Base-by-base conservation (phyloP, 2,113 vertebrate genomes). In the Lota lota region DNA sequence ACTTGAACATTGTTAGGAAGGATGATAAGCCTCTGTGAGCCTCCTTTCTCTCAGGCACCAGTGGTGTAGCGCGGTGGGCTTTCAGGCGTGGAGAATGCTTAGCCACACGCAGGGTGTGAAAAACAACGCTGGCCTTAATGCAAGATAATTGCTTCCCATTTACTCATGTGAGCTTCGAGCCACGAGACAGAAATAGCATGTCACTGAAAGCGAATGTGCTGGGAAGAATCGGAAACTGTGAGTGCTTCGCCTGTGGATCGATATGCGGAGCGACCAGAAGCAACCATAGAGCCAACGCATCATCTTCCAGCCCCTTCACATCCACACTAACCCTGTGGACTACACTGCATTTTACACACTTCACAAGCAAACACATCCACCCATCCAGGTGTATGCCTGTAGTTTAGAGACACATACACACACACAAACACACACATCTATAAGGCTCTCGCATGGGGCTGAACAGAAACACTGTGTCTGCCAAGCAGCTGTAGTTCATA, bases 141-240 rank as follows among this genome's bases (percentile, higher is more conserved):
- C 89, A 88, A 85, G 90, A 85, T 92, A 91, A 92, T 91, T 90
- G 87, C 89, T 91, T 92, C 88, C 88, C 89, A 89, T 91, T 90
- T 88, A 84, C 85, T 85, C 81, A 73, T 83, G 86, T 80, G 40
- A 47, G 81, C 86, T 64, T 69, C 75, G 77, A 80, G 84, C 73
- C 74, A 59, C 67, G 73, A 66, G 90, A 90, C 87, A 86, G 88
- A 93, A 92, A 93, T 92, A 93, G 92, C 87, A 75, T 77, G 85
- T 89, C 84, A 72, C 80, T 56, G 53, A 70, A 75, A 82, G 83
- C 77, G 22, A 87, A 85, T 77, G 81, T 79, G 79, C 87, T 77
- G 82, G 83, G 84, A 80, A 88, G 84, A 78, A 83, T 83, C n/a
- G 82, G 83, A 79, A 85, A 80, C 76, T 75, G 77, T 79, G 84